phyloP scores from a whole-genome alignment of 1,140 invertebrate genomes.

The Pristionchus pacificus region DNA sequence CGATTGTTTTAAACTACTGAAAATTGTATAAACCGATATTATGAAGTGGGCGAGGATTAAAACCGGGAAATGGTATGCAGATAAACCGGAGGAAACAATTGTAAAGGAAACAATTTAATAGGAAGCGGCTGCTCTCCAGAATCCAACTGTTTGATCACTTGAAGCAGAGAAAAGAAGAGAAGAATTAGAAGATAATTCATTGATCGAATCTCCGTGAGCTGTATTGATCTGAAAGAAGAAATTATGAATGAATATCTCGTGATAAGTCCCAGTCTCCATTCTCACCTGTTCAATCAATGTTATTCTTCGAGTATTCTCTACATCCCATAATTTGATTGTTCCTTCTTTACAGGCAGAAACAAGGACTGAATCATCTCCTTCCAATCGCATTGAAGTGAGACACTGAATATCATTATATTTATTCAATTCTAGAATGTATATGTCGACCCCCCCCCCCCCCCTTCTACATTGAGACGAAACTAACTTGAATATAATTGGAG shows the following conservation, averaged over 20 bases:
- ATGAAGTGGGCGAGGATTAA: too few species aligned
- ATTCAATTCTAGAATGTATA: neutral
- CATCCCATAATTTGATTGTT: conserved; percentile 70
- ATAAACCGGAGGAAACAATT: too few species aligned
- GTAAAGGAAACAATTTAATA: too few species aligned
- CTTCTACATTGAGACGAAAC: conserved; percentile 8
- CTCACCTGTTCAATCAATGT: conserved; percentile 27
- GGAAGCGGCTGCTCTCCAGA: conserved; percentile 24
- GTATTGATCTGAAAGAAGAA: conserved; percentile 68
- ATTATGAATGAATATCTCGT: conserved; percentile 63
- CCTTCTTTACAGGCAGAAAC: conserved; percentile 76
- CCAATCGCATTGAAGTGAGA: conserved; percentile 63
- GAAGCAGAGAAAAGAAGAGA: conserved; percentile 74
- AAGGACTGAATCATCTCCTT: conserved; percentile 60
- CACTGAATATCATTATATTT: conserved; percentile 62
- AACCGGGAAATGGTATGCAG: too few species aligned
- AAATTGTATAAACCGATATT: too few species aligned
- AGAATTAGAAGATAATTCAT: conserved; percentile 72
- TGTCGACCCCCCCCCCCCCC: neutral
- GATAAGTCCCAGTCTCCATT: neutral
- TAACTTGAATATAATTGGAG: conserved; percentile 28
- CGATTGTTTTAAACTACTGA: too few species aligned
- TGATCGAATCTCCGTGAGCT: conserved; percentile 72
- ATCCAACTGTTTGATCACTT: conserved; percentile 34
- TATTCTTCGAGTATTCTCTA: conserved; percentile 10